A percentile compares a stretch with the other conserved stretches of the same genome.
Conservation (phyloP, 2,888 invertebrate genomes). For the Cyclophora albipunctata region DNA sequence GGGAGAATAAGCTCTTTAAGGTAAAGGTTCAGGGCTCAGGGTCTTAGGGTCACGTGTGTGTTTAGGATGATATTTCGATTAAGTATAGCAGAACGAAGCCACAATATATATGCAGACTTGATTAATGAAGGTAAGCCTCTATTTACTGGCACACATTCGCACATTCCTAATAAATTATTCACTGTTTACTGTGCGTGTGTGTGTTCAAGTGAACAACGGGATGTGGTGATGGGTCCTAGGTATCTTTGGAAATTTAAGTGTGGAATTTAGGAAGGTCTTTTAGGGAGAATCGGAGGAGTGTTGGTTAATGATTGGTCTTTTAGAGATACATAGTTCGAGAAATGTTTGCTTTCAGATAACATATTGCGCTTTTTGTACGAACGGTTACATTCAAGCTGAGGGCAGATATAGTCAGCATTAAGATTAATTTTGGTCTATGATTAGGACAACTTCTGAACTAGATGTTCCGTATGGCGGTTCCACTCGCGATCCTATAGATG, state of each 20-base stretch:
- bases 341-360: neutral
- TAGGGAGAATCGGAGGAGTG: neutral
- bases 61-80: slow-evolving; percentile 60
- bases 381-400: no score
- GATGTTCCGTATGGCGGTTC: no score
- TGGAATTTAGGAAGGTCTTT: no score
- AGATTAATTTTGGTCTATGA: no score
- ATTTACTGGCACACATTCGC: slow-evolving; percentile 7
- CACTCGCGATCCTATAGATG: no score
- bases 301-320: neutral
- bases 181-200: slow-evolving; percentile 8
- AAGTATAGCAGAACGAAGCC: slow-evolving; percentile 30
- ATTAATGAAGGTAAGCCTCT: slow-evolving; percentile 41
- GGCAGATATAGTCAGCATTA: no score
- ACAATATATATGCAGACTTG: slow-evolving; percentile 39
- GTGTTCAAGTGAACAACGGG: neutral
- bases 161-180: slow-evolving; percentile 28
- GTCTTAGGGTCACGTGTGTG: slow-evolving; percentile 38
- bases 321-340: neutral
- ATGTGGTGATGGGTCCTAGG: neutral
- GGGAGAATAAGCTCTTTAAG: neutral
- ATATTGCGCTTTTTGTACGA: no score
- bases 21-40: no score
- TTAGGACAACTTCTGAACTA: no score
- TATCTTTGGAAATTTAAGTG: no score